Conservation (phyloP, 2,888 invertebrate genomes). For the Scotopteryx bipunctaria region DNA sequence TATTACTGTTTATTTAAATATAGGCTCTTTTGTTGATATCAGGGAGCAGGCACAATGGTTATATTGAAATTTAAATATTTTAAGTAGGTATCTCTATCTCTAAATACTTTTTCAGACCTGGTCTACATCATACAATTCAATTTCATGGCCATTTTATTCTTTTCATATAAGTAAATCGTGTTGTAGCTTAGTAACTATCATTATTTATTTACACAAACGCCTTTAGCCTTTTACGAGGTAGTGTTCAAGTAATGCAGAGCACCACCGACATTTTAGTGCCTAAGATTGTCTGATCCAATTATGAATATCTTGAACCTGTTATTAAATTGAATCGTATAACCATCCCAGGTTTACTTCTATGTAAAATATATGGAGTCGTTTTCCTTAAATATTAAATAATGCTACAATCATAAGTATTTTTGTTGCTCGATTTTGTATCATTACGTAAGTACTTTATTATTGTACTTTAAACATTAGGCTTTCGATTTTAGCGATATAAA, state of each 20-base stretch:
- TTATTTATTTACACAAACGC: too few species aligned
- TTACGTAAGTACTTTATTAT: constrained; percentile 11
- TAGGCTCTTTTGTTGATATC: constrained; percentile 36
- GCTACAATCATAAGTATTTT: constrained; percentile 19
- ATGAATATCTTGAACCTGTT: not conserved
- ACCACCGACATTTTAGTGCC: too few species aligned
- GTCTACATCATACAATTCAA: constrained; percentile 8
- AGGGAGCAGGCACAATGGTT: constrained; percentile 73
- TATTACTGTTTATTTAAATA: constrained; percentile 18
- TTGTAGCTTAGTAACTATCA: too few species aligned
- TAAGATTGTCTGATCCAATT: not conserved
- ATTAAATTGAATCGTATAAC: constrained; percentile 3
- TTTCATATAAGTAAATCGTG: too few species aligned
- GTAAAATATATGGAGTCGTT: constrained; percentile 21
- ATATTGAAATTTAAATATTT: constrained; percentile 8
- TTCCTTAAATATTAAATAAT: constrained; percentile 10
- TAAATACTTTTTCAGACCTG: constrained; percentile 4
- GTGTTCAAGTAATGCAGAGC: too few species aligned
- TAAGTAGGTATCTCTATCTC: too few species aligned
- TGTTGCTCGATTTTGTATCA: constrained; percentile 7
- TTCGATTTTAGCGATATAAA: constrained; percentile 5
- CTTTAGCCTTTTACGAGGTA: too few species aligned
- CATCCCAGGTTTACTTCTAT: constrained; percentile 3
- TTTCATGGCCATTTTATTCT: not conserved
- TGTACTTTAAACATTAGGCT: constrained; percentile 25